Conservation (phyloP, 1,140 invertebrate genomes). For the Bicyclus anynana region DNA sequence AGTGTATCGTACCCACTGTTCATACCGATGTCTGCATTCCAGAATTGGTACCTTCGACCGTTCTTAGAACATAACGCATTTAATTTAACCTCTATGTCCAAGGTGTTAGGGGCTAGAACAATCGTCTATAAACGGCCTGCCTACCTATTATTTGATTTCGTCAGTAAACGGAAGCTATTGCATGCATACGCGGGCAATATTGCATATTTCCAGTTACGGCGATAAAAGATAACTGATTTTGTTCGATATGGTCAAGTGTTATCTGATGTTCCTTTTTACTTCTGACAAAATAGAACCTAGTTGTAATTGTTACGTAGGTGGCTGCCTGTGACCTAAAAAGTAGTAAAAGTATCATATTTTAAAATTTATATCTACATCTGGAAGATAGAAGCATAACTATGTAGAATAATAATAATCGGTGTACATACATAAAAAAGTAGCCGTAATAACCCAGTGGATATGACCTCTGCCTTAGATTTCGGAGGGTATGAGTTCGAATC, state of each 20-base stretch:
- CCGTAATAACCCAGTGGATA: no score
- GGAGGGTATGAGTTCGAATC: no score
- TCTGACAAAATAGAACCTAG: no score
- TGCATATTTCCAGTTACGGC: slow-evolving; percentile 35
- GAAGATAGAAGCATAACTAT: no score
- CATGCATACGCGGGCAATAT: slow-evolving; percentile 35
- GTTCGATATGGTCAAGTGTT: slow-evolving; percentile 1
- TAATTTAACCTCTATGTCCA: slow-evolving; percentile 8
- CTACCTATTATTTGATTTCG: slow-evolving; percentile 46
- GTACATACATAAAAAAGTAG: no score
- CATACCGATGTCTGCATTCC: slow-evolving; percentile 36
- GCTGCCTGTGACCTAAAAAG: no score
- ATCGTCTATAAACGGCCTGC: slow-evolving; percentile 11
- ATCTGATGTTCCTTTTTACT: slow-evolving; percentile 1
- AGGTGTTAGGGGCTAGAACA: slow-evolving; percentile 8
- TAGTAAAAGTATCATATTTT: no score
- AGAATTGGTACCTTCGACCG: slow-evolving; percentile 9
- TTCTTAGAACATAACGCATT: neutral
- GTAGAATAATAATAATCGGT: no score
- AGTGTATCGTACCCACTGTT: slow-evolving; percentile 20
- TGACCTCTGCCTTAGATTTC: no score
- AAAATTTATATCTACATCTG: no score
- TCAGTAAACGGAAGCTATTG: slow-evolving; percentile 50
- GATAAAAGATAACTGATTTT: slow-evolving; percentile 29
- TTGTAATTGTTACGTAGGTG: no score